Base-by-base conservation (phyloP, 1,140 invertebrate species). In the Ectropis grisescens region DNA sequence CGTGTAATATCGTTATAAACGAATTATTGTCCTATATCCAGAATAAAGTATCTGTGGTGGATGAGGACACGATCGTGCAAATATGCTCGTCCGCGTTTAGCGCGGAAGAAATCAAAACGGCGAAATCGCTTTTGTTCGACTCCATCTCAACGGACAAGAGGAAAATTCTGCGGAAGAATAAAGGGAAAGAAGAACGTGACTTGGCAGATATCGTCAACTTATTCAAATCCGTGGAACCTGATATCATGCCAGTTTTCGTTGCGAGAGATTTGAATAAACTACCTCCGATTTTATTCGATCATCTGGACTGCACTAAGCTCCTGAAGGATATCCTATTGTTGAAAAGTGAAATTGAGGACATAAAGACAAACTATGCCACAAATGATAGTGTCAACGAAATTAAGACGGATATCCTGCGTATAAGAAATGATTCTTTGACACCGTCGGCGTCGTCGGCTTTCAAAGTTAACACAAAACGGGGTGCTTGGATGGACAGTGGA, bases 111-210 rank as follows among this genome's bases (percentile, higher is more conserved):
- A 19, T 24, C 15, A 24, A 13, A 15, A 29, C 30, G 9, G n/a
- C 19, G 19, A 19, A 29, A 42, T 13, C 3, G 4, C 13, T 29
- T 9, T 12, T 46, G 8, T 46, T 40, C 31, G 37, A 40, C 8
- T 35, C 39, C 11, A 13, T 42, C 7, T 11, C 32, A 24, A 29
- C 32, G 10, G 14, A 30, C 4, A 29, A 14, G 25, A 28, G 28
- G 4, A 40, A 40, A 33, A 37, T 11, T 1, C 22, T 2, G 11
- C 25, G 37, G 5, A 39, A 39, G 15, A 33, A 24, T 7, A 13
- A 38, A 34, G 32, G 29, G 8, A 38, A 23, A 13, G 25, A 34
- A 29, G 10, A n/a, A 23, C 19, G 53, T 43, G 43, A 10, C 10
- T 10, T 41, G 41, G 36, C 40, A 31, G 29, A 41, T 49, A 32